Conservation (phyloP, 2,797 vertebrate species). For the Neomorphus geoffroyi region DNA sequence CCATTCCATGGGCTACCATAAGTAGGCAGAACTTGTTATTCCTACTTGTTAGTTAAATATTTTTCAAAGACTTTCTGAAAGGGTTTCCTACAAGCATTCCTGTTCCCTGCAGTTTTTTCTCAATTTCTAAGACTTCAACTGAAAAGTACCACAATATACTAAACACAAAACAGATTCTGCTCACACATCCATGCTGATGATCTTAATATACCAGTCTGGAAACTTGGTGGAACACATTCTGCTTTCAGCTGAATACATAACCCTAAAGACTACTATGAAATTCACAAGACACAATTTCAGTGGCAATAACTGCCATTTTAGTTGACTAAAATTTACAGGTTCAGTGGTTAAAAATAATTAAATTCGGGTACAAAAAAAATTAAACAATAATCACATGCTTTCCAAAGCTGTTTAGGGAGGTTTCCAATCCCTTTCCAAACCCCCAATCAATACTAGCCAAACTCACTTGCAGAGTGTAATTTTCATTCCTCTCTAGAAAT, state of each 20-base stretch:
- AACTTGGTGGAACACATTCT: neutral
- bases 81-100: neutral
- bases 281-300: neutral
- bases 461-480: constrained; percentile 93
- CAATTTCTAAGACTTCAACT: neutral
- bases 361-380: neutral
- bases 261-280: neutral
- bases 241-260: neutral
- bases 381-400: neutral
- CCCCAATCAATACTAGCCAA: neutral
- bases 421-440: neutral
- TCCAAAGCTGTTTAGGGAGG: neutral
- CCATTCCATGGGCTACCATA: neutral
- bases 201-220: neutral
- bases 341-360: neutral
- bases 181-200: neutral
- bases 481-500: constrained; percentile 93
- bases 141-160: neutral
- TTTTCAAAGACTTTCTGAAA: neutral
- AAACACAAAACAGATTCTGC: neutral
- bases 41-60: neutral
- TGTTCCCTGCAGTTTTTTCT: neutral
- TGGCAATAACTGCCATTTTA: neutral
- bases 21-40: neutral
- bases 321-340: neutral